Evolutionary conservation across 2,113 vertebrate species (phyloP), one percentile per base, ranked within the genome.

Genomic region (Ictalurus punctatus): DNA sequence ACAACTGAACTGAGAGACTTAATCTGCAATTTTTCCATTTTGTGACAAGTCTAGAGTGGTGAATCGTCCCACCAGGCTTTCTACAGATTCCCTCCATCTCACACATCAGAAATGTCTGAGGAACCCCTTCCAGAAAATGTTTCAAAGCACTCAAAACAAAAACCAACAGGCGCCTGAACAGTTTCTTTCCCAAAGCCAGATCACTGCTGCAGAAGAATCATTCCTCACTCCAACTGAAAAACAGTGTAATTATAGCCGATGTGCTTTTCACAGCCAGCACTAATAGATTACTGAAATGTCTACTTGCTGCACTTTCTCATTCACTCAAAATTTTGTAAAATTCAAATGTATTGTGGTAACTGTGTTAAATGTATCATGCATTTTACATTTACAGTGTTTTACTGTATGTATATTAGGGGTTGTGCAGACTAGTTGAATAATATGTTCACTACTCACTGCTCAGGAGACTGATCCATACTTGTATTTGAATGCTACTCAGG

Each of bases 51-150:
- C 3, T 59, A 40, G 30, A 59, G 30, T 83, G 34, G 58, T 82
- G 80, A 82, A 82, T 82, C 80, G 23, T 81, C 78, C 19, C 52
- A 56, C 25, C 12, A 81, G n/a, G 6, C 56, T 81, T 56, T 27
- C 52, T 80, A 56, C 76, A 80, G 79, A 56, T 81, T 58, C n/a
- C 79, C n/a, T 58, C 25, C 80, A 82, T 21, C 52, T 80, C n/a
- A 82, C 17, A 82, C 54, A 59, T 19, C 54, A 58, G 56, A 44
- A 44, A 63, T 83, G 61, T 83, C 34, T 27, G 12, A 63, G 23
- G 34, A 63, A 83, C 34, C 58, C 58, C 58, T 40, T 27, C 80
- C 52, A 82, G 76, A 54, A 83, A 63, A 44, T 61, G 21, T 56
- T 61, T 82, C 7, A 83, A 83, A 83, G 56, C 34, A 59, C 30